Conservation (phyloP, 2,797 vertebrate species). For the Peromyscus eremicus region DNA sequence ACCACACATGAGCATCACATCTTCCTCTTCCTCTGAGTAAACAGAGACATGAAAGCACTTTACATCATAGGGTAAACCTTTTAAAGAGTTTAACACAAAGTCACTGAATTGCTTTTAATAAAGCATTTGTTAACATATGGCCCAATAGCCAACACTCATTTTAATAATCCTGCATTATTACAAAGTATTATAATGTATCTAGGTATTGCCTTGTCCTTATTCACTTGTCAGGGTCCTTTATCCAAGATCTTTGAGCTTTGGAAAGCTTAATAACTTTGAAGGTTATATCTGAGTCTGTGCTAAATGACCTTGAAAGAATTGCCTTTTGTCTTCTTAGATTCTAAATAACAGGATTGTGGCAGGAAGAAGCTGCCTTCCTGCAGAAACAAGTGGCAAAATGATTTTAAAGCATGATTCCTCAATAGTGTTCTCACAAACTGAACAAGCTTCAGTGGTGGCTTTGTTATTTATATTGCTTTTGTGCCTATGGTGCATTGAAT, state of each 20-base stretch:
- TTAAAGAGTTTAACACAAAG: not conserved
- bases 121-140: not conserved
- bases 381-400: slow-evolving; percentile 54
- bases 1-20: not conserved
- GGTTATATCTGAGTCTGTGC: slow-evolving; percentile 20
- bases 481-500: slow-evolving; percentile 10
- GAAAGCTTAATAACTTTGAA: slow-evolving; percentile 17
- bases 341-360: not conserved
- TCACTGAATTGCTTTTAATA: not conserved
- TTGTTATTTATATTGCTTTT: slow-evolving; percentile 45
- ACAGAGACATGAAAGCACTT: not conserved
- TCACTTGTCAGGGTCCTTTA: slow-evolving; percentile 27
- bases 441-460: not conserved
- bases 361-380: slow-evolving; percentile 37
- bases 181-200: slow-evolving; percentile 8
- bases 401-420: slow-evolving; percentile 47
- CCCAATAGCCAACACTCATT: not conserved
- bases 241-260: not conserved
- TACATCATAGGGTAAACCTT: not conserved
- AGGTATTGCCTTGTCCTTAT: not conserved
- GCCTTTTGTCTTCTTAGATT: slow-evolving; percentile 36
- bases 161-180: not conserved
- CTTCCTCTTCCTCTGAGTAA: not conserved
- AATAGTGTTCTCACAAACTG: not conserved
- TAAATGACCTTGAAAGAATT: slow-evolving; percentile 58